phyloP scores from a whole-genome alignment of 2,113 vertebrate genomes.

The Callipepla squamata region DNA sequence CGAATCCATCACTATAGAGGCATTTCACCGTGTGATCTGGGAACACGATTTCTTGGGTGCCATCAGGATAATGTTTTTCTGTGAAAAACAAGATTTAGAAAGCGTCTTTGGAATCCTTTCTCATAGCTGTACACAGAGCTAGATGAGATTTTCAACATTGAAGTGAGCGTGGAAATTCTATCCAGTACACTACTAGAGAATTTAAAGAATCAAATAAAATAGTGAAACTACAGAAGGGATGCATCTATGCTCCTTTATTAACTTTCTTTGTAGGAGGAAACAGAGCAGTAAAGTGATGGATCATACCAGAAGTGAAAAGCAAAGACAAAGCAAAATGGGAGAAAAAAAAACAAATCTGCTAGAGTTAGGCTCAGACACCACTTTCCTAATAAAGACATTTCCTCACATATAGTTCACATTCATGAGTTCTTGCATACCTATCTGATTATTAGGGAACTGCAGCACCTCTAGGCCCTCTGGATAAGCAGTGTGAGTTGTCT shows the following conservation, averaged over 20 bases:
- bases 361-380: neutral
- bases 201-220: neutral
- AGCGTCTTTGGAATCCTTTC: neutral
- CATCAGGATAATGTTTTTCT: constrained; percentile 81
- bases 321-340: neutral
- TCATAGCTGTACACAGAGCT: neutral
- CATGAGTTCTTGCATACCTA: constrained; percentile 65
- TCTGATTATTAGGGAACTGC: constrained; percentile 81
- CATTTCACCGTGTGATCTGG: constrained; percentile 77
- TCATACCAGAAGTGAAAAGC: neutral
- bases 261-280: neutral
- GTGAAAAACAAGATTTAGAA: neutral
- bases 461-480: constrained; percentile 75
- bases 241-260: neutral
- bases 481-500: constrained; percentile 74
- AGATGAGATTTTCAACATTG: neutral
- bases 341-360: neutral
- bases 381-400: neutral
- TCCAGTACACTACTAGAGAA: neutral
- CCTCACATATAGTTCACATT: neutral
- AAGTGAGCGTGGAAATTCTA: neutral
- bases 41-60: constrained; percentile 79
- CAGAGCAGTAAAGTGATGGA: neutral
- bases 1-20: constrained; percentile 57
- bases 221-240: neutral